Evolutionary conservation across 2,888 invertebrate species (phyloP), one percentile per base, ranked within the genome.

Genomic region (Drosophila tripunctata): DNA sequence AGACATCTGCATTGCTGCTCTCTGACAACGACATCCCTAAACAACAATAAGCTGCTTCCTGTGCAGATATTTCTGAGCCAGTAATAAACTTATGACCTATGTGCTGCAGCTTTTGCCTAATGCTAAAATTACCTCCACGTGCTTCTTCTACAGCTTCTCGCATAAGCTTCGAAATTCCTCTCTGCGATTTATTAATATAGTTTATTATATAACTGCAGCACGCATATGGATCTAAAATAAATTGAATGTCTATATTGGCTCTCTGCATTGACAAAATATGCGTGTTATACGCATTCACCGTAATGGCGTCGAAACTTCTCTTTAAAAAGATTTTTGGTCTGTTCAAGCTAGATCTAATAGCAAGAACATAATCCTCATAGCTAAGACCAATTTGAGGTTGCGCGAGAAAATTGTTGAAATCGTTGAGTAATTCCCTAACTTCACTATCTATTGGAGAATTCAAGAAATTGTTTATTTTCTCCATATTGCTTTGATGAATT

Each of bases 341-440:
- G 8, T 64, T 61, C n/a, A 60, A 31, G 12, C 44, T 36, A 30
- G 58, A 51, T n/a, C 36, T 60, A 30, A 60, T n/a, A 15, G 44
- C 44, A 19, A 51, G 5, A 24, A 24, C 7, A 4, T 24, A 24
- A 24, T 24, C 22, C 22, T 24, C 14, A 7, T 27, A 15, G 2
- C 4, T 21, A 41, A 24, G 2, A 44, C 35, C 12, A 35, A 35
- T 14, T 15, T 19, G 19, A 21, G 19, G 19, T 6, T 12, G 21
- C 21, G 22, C 21, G 21, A 22, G n/a, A 6, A 7, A n/a, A 6
- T 6, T 6, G 6, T 19, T 2, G 4, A 21, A 1, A 21, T n/a
- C 17, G 21, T 21, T 21, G 4, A 21, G 21, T 4, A 4, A 21
- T 21, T 21, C 21, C 21, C 21, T 21, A 21, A 21, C 21, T 21